Evolutionary conservation across 2,113 vertebrate genomes (phyloP).

Genomic region (Porphyrio hochstetteri): DNA sequence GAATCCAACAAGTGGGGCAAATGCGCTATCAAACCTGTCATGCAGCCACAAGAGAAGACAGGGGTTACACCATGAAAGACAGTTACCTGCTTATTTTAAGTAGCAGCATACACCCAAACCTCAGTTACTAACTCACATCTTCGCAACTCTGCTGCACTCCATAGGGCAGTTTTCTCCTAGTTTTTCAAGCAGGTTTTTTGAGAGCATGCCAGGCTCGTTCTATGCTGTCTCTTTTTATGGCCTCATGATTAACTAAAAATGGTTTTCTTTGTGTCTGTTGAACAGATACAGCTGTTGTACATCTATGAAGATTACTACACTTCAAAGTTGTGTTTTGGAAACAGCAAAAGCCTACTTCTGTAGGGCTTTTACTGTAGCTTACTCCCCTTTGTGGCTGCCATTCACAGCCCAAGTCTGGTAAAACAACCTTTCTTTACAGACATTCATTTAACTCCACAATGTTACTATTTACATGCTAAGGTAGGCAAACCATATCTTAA

Average conservation of each 20-base stretch:
- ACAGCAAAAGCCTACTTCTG: background rate
- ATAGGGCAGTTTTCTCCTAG: background rate
- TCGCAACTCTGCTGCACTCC: background rate
- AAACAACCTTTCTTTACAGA: background rate
- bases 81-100: background rate
- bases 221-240: background rate
- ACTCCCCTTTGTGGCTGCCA: background rate
- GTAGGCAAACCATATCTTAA: background rate
- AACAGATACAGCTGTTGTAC: background rate
- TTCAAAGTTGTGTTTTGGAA: background rate
- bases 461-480: background rate
- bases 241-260: background rate
- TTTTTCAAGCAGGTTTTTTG: background rate
- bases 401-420: background rate
- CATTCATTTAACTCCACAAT: background rate
- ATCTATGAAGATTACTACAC: background rate
- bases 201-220: background rate
- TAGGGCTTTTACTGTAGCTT: background rate
- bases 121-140: background rate
- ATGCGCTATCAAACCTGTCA: background rate
- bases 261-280: background rate
- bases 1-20: constrained; percentile 45
- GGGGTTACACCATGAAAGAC: background rate
- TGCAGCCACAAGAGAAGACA: background rate
- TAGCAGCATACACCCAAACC: background rate